Conservation (phyloP, 2,888 invertebrate genomes). For the Polietes domitor region DNA sequence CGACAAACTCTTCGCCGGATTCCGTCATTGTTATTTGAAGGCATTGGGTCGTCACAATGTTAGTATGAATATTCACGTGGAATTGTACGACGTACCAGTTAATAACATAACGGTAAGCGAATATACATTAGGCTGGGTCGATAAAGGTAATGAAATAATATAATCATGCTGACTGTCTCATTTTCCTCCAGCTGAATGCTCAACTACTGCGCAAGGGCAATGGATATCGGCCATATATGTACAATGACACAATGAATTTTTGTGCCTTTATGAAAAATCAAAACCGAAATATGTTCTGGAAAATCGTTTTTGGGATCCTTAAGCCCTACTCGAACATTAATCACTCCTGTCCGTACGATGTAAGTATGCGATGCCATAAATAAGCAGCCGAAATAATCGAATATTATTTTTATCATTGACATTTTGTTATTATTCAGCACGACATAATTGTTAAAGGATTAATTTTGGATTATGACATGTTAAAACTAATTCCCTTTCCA, state of each 20-base stretch:
- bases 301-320: background rate
- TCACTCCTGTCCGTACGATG: constrained; percentile 8
- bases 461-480: background rate
- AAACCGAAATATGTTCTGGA: constrained; percentile 1
- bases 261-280: constrained; percentile 14
- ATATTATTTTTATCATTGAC: background rate
- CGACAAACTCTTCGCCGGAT: background rate
- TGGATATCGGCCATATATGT: constrained; percentile 2
- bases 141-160: too few relatives aligned
- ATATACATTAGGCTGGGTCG: too few relatives aligned
- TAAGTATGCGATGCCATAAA: background rate
- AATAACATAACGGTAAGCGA: too few relatives aligned
- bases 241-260: background rate
- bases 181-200: background rate
- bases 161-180: too few relatives aligned
- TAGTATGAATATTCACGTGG: background rate
- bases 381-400: background rate
- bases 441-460: background rate
- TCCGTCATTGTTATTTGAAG: background rate
- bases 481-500: constrained; percentile 21
- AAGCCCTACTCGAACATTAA: background rate
- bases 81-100: too few relatives aligned
- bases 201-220: background rate
- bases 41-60: background rate
- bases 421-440: background rate